phyloP scores from a whole-genome alignment of 2,797 vertebrate genomes.

The Parotocinclus haroldoi region DNA sequence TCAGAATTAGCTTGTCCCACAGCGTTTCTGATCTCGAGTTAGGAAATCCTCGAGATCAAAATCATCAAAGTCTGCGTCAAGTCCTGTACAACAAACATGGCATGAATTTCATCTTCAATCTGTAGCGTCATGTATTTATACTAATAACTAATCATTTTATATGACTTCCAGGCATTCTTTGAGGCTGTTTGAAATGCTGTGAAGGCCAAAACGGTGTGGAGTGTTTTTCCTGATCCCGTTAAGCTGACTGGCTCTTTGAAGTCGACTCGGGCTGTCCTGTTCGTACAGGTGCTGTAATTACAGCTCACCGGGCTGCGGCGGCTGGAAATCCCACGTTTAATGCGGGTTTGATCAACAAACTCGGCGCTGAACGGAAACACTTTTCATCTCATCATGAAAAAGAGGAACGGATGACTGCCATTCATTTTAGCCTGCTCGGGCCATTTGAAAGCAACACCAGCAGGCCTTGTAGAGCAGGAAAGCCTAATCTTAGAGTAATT shows the following conservation, averaged over 20 bases:
- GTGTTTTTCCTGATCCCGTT: constrained; percentile 5
- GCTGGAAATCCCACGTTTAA: constrained; percentile 37
- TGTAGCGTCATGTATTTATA: too few species aligned
- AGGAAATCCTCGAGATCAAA: too few species aligned
- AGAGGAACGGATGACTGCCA: background rate
- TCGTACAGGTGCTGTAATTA: constrained; percentile 31
- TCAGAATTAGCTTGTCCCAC: too few species aligned
- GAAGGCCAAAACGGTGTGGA: background rate
- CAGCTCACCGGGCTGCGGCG: constrained; percentile 14
- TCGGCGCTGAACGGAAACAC: constrained; percentile 20
- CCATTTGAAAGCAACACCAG: constrained; percentile 27
- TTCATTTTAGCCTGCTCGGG: constrained; percentile 9
- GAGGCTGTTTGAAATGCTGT: too few species aligned
- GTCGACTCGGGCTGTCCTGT: constrained; percentile 23
- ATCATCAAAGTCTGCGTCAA: too few species aligned
- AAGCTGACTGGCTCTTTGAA: constrained; percentile 19
- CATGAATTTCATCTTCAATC: too few species aligned
- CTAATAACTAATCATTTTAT: too few species aligned
- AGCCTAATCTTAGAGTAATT: constrained; percentile 28
- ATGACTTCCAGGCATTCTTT: too few species aligned
- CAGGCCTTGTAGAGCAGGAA: constrained; percentile 25
- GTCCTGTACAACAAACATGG: too few species aligned
- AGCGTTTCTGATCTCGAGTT: too few species aligned
- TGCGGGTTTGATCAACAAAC: constrained; percentile 29
- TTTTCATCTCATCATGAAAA: constrained; percentile 31